Evolutionary conservation across 2,888 invertebrate species (phyloP).

Genomic region (Thymelicus acteon): DNA sequence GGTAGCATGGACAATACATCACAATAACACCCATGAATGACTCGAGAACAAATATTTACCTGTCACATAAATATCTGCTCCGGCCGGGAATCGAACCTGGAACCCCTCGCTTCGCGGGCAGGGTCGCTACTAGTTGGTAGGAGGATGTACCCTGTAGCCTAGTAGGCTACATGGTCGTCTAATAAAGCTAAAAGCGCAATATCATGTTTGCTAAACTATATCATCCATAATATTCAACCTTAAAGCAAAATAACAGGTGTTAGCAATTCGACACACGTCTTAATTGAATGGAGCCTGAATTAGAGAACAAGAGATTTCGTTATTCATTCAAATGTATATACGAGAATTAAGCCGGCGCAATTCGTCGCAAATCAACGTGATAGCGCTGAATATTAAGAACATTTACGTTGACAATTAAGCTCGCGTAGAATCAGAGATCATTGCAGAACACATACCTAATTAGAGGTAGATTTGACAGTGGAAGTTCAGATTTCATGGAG

Average conservation of each 20-base stretch:
- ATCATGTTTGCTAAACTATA: background rate
- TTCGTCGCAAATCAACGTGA: conserved; percentile 37
- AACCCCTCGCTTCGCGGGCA: too few species aligned
- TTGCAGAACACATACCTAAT: background rate
- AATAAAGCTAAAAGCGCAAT: too few species aligned
- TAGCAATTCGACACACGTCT: conserved; percentile 45
- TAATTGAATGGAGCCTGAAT: conserved; percentile 43
- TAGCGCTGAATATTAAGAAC: conserved; percentile 32
- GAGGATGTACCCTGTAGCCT: too few species aligned
- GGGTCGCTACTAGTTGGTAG: too few species aligned
- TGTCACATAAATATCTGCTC: too few species aligned
- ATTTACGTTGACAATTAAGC: conserved; percentile 21
- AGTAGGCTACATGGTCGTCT: too few species aligned
- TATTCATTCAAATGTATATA: conserved; percentile 40
- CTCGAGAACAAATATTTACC: too few species aligned
- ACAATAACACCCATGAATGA: too few species aligned
- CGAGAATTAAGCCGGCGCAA: conserved; percentile 21
- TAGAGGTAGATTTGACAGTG: too few species aligned
- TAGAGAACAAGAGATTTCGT: conserved; percentile 40
- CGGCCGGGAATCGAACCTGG: too few species aligned
- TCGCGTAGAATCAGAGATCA: background rate
- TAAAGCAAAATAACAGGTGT: conserved; percentile 28
- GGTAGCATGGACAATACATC: too few species aligned
- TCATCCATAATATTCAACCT: conserved; percentile 1
- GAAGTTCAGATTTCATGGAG: too few species aligned